Evolutionary conservation across 2,888 invertebrate species (phyloP).

Genomic region (Acleris cristana): DNA sequence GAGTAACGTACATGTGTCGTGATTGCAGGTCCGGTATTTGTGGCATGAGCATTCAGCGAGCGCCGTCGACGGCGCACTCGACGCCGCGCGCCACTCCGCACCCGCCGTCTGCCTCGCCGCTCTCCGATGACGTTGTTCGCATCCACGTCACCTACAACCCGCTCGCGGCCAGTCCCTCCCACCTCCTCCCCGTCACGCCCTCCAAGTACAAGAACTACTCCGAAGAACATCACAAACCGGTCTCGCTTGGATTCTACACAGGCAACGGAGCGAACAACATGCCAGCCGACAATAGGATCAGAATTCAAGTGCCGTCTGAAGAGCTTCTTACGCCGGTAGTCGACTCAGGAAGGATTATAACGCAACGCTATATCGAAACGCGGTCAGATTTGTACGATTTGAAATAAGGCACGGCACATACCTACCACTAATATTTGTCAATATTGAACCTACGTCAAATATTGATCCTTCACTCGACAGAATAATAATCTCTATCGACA

Average conservation of each 20-base stretch:
- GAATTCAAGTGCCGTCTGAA: slow-evolving; percentile 88
- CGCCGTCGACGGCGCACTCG: slow-evolving; percentile 82
- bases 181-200: slow-evolving; percentile 76
- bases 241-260: slow-evolving; percentile 75
- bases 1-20: background rate
- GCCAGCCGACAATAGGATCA: slow-evolving; percentile 87
- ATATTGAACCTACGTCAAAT: background rate
- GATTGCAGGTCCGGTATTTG: slow-evolving; percentile 76
- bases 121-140: slow-evolving; percentile 86
- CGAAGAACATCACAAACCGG: slow-evolving; percentile 72
- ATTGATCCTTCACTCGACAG: background rate
- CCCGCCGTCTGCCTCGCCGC: slow-evolving; percentile 85
- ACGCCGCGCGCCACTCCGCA: slow-evolving; percentile 87
- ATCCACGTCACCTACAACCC: slow-evolving; percentile 91
- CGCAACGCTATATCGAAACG: slow-evolving; percentile 70
- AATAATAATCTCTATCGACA: slow-evolving; percentile 12
- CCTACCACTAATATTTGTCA: slow-evolving; percentile 23
- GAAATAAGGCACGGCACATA: slow-evolving; percentile 54
- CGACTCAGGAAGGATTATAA: slow-evolving; percentile 82
- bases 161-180: slow-evolving; percentile 79
- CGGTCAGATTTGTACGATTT: slow-evolving; percentile 72
- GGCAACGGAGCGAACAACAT: slow-evolving; percentile 83
- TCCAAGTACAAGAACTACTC: slow-evolving; percentile 65
- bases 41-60: slow-evolving; percentile 80
- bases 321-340: slow-evolving; percentile 87